These are phyloP conservation scores for Microplitis demolitor DNA, from an alignment of 1,140 invertebrate genomes.

Conservation along the genomic window DNA sequence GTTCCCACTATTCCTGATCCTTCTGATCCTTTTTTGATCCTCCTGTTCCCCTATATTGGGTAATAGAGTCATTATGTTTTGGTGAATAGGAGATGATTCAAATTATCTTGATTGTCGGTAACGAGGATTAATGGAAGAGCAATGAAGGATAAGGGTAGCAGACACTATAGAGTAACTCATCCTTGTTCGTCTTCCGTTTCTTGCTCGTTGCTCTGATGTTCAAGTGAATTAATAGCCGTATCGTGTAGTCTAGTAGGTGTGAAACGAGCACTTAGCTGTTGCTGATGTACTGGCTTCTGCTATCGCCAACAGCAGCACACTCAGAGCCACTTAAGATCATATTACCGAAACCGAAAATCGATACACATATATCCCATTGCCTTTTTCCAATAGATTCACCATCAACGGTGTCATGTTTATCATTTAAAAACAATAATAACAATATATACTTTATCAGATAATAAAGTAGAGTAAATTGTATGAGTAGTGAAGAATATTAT, in stretches of 20 bases:
- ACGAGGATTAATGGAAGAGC: constrained; percentile 20
- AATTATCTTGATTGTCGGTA: constrained; percentile 18
- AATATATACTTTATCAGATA: no score
- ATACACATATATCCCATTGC: no score
- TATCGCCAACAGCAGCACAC: constrained; percentile 47
- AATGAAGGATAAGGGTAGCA: background rate
- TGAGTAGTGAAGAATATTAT: no score
- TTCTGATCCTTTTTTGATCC: no score
- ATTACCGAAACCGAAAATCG: constrained; percentile 51
- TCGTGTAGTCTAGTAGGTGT: constrained; percentile 44
- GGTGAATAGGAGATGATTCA: background rate
- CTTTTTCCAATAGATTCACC: no score
- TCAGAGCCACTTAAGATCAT: constrained; percentile 59
- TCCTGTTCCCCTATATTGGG: no score
- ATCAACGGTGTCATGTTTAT: no score
- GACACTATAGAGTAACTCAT: background rate
- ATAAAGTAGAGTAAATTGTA: no score
- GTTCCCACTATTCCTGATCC: background rate
- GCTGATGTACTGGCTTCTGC: constrained; percentile 31
- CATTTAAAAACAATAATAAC: no score
- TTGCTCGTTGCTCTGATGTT: constrained; percentile 5
- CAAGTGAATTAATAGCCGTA: constrained; percentile 59
- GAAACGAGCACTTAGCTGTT: constrained; percentile 59
- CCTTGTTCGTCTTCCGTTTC: background rate
- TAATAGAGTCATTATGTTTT: no score